A percentile compares a stretch with the other conserved stretches of the same genome.
Evolutionary conservation across 2,113 vertebrate species (phyloP).

Genomic region (Tyrannus savana): DNA sequence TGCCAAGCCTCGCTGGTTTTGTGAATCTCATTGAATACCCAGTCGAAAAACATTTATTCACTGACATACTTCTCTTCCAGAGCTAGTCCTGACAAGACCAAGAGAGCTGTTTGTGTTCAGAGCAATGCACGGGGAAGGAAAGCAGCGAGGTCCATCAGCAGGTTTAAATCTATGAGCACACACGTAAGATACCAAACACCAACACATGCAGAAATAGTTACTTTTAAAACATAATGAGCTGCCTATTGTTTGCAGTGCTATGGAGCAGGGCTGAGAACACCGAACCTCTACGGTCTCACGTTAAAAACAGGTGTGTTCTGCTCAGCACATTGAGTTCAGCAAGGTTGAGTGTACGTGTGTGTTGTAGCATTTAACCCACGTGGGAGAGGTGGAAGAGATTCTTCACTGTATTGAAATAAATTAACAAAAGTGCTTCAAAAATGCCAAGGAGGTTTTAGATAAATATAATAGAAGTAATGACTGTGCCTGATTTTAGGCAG

Average conservation of each 20-base stretch:
- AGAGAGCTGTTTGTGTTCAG: neutral
- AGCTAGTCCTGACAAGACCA: neutral
- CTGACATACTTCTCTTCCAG: neutral
- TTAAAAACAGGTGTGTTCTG: neutral
- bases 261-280: neutral
- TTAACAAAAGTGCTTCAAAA: conserved; percentile 61
- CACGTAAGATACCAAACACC: neutral
- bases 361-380: neutral
- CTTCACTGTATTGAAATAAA: neutral
- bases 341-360: neutral
- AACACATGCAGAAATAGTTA: neutral
- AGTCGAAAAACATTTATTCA: neutral
- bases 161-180: neutral
- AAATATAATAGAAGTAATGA: neutral
- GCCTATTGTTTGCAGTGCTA: neutral
- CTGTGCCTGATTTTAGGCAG: neutral
- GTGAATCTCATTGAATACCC: rapidly evolving
- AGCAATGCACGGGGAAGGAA: neutral
- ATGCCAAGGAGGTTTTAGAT: neutral
- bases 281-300: neutral
- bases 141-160: neutral
- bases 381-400: neutral
- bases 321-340: neutral
- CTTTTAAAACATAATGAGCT: neutral
- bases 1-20: neutral